These are phyloP conservation scores for Hirtodrosophila duncani DNA, from an alignment of 2,888 invertebrate genomes.

Conservation along the genomic window DNA sequence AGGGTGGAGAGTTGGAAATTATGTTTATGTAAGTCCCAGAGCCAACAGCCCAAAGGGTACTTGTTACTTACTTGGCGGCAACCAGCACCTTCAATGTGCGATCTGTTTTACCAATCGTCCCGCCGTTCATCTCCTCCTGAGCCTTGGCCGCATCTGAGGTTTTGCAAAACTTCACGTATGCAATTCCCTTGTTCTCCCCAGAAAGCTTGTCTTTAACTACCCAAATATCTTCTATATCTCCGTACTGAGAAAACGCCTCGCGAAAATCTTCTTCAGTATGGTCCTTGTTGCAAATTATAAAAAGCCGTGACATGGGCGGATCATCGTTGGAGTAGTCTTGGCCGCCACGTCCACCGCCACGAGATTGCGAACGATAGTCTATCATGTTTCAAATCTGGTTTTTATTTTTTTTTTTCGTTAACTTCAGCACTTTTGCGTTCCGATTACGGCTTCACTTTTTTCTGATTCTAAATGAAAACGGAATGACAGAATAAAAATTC, in stretches of 20 bases:
- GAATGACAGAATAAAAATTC: too few relatives aligned
- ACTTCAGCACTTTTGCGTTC: too few relatives aligned
- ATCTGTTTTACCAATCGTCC: conserved; percentile 82
- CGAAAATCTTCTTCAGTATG: conserved; percentile 87
- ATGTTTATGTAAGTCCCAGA: background rate
- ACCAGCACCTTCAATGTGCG: conserved; percentile 93
- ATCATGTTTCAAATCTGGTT: conserved; percentile 74
- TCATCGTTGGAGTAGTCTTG: conserved; percentile 78
- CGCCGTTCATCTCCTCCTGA: conserved; percentile 87
- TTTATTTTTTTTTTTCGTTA: too few relatives aligned
- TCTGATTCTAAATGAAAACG: too few relatives aligned
- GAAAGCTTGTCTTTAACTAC: conserved; percentile 89
- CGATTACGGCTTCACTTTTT: too few relatives aligned
- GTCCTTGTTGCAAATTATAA: conserved; percentile 89
- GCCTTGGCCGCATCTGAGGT: conserved; percentile 94
- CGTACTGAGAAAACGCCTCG: conserved; percentile 87
- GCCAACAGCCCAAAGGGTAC: background rate
- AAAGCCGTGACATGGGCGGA: conserved; percentile 92
- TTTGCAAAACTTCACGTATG: conserved; percentile 92
- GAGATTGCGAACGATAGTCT: conserved; percentile 75
- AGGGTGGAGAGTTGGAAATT: background rate
- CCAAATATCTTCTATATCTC: conserved; percentile 91
- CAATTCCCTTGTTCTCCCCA: conserved; percentile 91
- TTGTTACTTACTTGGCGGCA: conserved; percentile 84
- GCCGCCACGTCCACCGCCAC: conserved; percentile 64